Evolutionary conservation across 2,113 vertebrate species (phyloP).

Genomic region (Salvelinus sp.): DNA sequence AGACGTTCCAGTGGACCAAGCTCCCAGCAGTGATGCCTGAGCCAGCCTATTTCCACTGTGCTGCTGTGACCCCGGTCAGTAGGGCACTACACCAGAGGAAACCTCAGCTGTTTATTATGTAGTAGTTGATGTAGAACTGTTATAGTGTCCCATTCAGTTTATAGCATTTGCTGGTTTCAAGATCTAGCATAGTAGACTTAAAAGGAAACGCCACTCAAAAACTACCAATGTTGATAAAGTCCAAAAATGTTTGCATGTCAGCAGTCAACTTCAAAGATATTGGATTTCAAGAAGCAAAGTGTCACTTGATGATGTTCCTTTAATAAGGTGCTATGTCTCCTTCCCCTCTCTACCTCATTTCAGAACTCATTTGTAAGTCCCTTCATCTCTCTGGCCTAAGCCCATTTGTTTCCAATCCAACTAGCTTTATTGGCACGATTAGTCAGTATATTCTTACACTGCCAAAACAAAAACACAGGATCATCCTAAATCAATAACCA

Average conservation of each 20-base stretch:
- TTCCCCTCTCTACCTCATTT: neutral
- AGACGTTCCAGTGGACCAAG: conserved; percentile 92
- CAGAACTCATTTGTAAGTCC: too few relatives aligned
- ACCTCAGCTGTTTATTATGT: too few relatives aligned
- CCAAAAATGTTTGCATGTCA: too few relatives aligned
- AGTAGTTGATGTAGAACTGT: too few relatives aligned
- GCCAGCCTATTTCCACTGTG: conserved; percentile 97
- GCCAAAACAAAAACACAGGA: neutral
- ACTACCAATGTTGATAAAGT: too few relatives aligned
- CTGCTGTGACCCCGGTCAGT: conserved; percentile 95
- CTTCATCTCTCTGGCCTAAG: neutral
- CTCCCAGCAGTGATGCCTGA: conserved; percentile 94
- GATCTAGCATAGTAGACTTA: neutral
- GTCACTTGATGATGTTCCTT: too few relatives aligned
- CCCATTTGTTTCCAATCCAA: neutral
- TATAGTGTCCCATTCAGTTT: too few relatives aligned
- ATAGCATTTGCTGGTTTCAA: neutral
- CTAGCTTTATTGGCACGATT: neutral
- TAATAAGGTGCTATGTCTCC: neutral
- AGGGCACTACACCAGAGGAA: neutral
- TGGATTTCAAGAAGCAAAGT: too few relatives aligned
- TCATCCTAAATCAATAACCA: neutral
- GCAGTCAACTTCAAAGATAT: too few relatives aligned
- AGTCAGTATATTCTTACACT: neutral
- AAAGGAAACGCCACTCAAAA: neutral